A percentile compares a stretch with the other conserved stretches of the same genome.
Conservation (phyloP, 1,140 invertebrate genomes). For the Monochamus saltuarius region DNA sequence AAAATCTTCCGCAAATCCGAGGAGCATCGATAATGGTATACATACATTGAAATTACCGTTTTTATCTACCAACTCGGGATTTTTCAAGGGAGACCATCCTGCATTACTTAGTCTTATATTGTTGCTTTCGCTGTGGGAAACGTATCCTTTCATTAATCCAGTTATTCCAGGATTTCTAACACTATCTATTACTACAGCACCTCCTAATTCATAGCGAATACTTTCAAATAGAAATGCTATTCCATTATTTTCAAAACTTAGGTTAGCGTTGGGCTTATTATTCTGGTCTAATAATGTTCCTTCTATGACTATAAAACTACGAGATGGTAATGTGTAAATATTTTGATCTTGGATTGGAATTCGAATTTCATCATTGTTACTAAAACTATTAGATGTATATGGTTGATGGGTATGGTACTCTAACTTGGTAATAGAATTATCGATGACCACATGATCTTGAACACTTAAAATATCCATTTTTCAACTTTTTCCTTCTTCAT, state of each 20-base stretch:
- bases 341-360: conserved; percentile 36
- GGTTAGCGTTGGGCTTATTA: too few species aligned
- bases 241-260: too few species aligned
- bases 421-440: conserved; percentile 17
- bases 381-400: conserved; percentile 20
- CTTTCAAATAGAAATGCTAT: too few species aligned
- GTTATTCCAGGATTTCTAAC: too few species aligned
- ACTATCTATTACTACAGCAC: too few species aligned
- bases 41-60: conserved; percentile 11
- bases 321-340: conserved; percentile 29
- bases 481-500: too few species aligned
- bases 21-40: conserved; percentile 7
- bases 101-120: conserved; percentile 5
- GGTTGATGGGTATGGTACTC: conserved; percentile 29
- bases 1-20: conserved; percentile 16
- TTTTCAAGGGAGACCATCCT: neutral
- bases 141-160: neutral
- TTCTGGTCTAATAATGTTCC: neutral
- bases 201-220: too few species aligned
- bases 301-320: conserved; percentile 14
- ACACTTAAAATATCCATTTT: too few species aligned
- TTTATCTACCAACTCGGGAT: neutral
- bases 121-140: neutral
- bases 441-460: conserved; percentile 3
- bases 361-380: conserved; percentile 33